Base-by-base conservation (phyloP, 1,140 invertebrate genomes). In the Ips typographus region DNA sequence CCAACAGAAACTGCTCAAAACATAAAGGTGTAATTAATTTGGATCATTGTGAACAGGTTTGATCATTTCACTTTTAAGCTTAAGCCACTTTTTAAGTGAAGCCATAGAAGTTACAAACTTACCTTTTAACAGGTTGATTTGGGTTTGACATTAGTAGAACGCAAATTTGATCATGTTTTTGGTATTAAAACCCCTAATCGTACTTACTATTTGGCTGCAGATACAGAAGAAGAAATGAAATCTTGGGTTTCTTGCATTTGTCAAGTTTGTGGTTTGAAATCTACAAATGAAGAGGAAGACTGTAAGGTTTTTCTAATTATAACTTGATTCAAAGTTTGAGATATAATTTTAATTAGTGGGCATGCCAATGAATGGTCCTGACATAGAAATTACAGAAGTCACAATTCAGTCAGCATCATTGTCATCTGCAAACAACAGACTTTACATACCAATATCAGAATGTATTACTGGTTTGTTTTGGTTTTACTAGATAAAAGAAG, bases 231-330 rank as follows among this genome's bases (percentile, higher is more conserved):
- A 58, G 94, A 96, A 74, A 97, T 98, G 95, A 91, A 92, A 72
- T 91, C 91, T 78, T 98, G 96, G 96, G 94, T 98, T 1, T 90
- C 94, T 77, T 94, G 91, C 73, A 92, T 98, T 67, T 98, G 95
- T 81, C 89, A 91, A 82, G 93, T 95, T 47, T 97, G 94, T 84
- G 91, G 93, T 36, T 83, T 97, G 49, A 91, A 93, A 79, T 88
- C 89, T 1, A 89, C 88, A 40, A 89, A 90, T 74, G 91, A 94
- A 65, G 88, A 92, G 65, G 87, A 87, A 43, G 82, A 84, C 57
- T 76, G 81, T 78, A 71, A 75, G 75, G 22, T 22, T 22, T 71
- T 38, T 58, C 49, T 43, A 1, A 64, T 62, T 53, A 49, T 49
- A 2, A 37, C 55, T 57, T 62, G 36, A 6, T 38, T 40, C 40